Evolutionary conservation across 2,888 invertebrate species (phyloP), one percentile per base, ranked within the genome.

Genomic region (Pollenia labialis): DNA sequence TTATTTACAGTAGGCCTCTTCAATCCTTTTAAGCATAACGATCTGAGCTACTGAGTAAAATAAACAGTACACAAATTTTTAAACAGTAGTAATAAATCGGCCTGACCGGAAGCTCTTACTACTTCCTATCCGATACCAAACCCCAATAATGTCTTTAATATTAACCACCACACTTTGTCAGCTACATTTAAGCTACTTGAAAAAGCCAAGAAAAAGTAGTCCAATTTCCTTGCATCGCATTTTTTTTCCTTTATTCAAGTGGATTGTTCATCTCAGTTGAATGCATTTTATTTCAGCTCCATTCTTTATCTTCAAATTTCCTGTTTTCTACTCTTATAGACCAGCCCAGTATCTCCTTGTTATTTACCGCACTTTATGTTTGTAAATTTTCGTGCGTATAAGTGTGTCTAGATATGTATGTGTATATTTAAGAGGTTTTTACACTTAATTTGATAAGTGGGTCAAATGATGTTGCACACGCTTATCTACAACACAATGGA

Each of bases 371-470:
- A 74, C 18, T 74, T 74, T 62, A 68, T 75, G 60, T 80, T 80
- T 54, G 40, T 16, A 50, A 58, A 18, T 71, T 32, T 54, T 64
- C 32, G 32, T 62, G 50, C 42, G 8, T 40, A 11, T 68, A 16
- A 12, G 46, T 69, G 50, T 76, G 18, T 71, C 0, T 32, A 1
- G 32, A 23, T 64, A 42, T 80, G 32, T 69, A 62, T 71, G 56
- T 76, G 80, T 75, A 62, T 74, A 79, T 83, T 88, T 87, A 85
- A 88, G 85, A 85, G 87, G 85, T 81, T 88, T 88, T 88, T 79
- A 85, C 88, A 85, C 88, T 88, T 88, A 88, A 88, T 88, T 88
- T 88, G 87, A 80, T 88, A 88, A 88, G 88, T 88, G 87, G 88
- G 88, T 88, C 88, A 88, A 87, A 88, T 84, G 81, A 82, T 79